A percentile compares a stretch with the other conserved stretches of the same genome.
phyloP scores from a whole-genome alignment of 2,888 invertebrate species.

The Spodoptera picta region DNA sequence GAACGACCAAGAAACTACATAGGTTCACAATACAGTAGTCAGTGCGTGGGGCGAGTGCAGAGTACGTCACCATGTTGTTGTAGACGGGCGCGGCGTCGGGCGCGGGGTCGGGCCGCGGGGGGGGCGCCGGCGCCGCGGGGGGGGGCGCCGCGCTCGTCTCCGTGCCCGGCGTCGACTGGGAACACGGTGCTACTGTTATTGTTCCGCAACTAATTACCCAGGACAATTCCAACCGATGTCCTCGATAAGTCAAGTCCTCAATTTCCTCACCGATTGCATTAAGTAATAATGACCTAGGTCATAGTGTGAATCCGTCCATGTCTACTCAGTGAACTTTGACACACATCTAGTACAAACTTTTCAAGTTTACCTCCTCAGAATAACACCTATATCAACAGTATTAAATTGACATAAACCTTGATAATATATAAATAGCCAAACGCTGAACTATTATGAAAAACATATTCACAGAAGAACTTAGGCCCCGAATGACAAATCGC shows the following conservation, averaged over 20 bases:
- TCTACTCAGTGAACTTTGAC: constrained; percentile 60
- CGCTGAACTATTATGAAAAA: too few species aligned
- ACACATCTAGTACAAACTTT: constrained; percentile 56
- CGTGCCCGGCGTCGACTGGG: too few species aligned
- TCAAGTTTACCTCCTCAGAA: constrained; percentile 73
- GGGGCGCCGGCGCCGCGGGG: background rate
- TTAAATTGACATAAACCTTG: too few species aligned
- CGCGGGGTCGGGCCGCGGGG: background rate
- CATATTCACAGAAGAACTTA: too few species aligned
- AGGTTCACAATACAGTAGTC: too few species aligned
- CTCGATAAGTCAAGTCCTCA: constrained; percentile 9
- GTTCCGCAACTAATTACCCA: too few species aligned
- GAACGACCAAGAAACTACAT: too few species aligned
- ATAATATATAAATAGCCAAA: too few species aligned
- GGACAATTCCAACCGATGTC: constrained; percentile 13
- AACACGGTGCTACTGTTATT: background rate
- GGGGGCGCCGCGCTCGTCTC: background rate
- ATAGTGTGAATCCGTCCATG: constrained; percentile 47
- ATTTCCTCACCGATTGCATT: constrained; percentile 59
- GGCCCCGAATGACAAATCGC: too few species aligned
- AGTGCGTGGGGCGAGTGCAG: too few species aligned
- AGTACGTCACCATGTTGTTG: constrained; percentile 18
- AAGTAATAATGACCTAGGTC: constrained; percentile 33
- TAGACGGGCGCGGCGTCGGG: background rate
- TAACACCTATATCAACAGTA: constrained; percentile 37